Evolutionary conservation across 2,888 invertebrate species (phyloP).

Genomic region (Patella pellucida): DNA sequence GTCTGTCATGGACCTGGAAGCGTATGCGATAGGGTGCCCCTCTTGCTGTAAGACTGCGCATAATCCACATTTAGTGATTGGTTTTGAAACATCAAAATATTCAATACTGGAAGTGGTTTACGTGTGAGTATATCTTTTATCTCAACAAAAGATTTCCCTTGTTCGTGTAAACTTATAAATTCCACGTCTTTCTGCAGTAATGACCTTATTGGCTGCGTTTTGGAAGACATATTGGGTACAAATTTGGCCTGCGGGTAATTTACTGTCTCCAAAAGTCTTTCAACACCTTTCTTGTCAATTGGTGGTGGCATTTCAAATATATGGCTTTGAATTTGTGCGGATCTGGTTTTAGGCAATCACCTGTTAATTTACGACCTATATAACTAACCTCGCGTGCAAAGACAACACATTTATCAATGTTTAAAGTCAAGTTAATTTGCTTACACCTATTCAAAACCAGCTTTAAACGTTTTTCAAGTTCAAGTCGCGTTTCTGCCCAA

Average conservation of each 20-base stretch:
- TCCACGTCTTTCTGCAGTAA: conserved; percentile 12
- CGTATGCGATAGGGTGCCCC: conserved; percentile 38
- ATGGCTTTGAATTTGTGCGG: conserved; percentile 31
- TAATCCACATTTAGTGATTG: conserved; percentile 32
- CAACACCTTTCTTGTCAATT: conserved; percentile 22
- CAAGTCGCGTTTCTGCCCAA: too few relatives aligned
- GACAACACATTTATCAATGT: too few relatives aligned
- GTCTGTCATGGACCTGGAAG: conserved; percentile 32
- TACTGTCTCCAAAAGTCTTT: conserved; percentile 24
- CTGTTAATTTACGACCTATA: too few relatives aligned
- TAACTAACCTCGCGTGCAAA: too few relatives aligned
- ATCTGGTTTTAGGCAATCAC: conserved; percentile 28
- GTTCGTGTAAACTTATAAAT: conserved; percentile 26
- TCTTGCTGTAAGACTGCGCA: conserved; percentile 41
- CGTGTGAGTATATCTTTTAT: conserved; percentile 29
- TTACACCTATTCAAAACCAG: too few relatives aligned
- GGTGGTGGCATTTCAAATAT: conserved; percentile 14
- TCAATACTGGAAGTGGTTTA: conserved; percentile 23
- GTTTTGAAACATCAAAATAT: conserved; percentile 25
- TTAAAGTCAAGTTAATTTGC: too few relatives aligned
- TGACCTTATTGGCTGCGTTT: conserved; percentile 13
- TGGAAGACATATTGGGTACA: conserved; percentile 24
- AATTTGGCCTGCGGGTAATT: conserved; percentile 32
- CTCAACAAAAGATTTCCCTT: conserved; percentile 30
- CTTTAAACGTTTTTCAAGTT: too few relatives aligned